Conservation (phyloP, 2,888 invertebrate genomes). For the Lasius platythorax region DNA sequence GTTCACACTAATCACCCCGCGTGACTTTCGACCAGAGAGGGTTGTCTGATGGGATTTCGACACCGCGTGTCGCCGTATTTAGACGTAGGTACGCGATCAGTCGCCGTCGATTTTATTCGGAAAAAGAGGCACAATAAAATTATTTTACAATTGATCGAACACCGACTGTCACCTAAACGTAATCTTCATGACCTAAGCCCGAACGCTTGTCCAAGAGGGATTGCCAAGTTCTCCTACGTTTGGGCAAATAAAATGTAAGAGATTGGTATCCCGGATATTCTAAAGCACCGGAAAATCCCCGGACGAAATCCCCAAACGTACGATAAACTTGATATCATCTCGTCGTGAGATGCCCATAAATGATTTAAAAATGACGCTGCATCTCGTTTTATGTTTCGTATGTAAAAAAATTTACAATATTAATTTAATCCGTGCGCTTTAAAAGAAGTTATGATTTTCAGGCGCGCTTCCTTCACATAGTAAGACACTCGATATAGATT, state of each 20-base stretch:
- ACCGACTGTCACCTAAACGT: neutral
- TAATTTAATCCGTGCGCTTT: neutral
- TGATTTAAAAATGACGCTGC: neutral
- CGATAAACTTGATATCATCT: neutral
- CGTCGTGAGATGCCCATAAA: neutral
- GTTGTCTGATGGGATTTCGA: constrained; percentile 11
- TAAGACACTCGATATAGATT: neutral
- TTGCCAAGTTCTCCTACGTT: constrained; percentile 16
- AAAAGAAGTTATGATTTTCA: neutral
- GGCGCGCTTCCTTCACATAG: neutral
- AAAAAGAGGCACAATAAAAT: neutral
- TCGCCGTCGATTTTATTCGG: constrained; percentile 36
- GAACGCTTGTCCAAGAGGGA: neutral
- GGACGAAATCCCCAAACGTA: neutral
- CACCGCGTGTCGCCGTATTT: neutral
- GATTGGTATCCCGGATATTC: neutral
- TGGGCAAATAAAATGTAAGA: neutral
- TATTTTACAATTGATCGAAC: neutral
- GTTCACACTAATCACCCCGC: constrained; percentile 39
- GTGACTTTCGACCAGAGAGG: constrained; percentile 12
- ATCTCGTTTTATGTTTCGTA: neutral
- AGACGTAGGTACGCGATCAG: constrained; percentile 6
- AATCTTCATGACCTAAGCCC: constrained; percentile 20
- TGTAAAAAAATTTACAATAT: neutral
- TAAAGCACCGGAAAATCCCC: neutral